Base-by-base conservation (phyloP, 2,888 invertebrate species). In the Smittia aterrima region DNA sequence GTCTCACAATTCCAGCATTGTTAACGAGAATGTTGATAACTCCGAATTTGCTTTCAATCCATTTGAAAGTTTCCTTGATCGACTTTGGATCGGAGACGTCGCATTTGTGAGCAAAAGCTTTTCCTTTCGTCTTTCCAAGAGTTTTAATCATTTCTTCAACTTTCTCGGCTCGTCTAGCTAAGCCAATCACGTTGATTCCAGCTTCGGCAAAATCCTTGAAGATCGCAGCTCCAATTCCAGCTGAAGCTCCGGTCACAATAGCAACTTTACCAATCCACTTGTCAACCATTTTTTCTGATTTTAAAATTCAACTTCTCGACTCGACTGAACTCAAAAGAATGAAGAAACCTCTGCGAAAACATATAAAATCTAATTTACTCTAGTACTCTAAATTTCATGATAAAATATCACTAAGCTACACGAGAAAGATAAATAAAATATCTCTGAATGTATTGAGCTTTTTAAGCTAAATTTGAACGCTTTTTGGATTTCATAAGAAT, bases 161-260 rank as follows among this genome's bases (percentile, higher is more conserved):
- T 24, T 77, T 78, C 4, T 84, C 82, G 0, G 83, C 77, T 53
- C 85, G 82, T 71, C 86, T 80, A 0, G 86, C 85, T 75, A 86
- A 80, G 1, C 85, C 87, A 7, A 86, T 81, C 0, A 88, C 87
- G 40, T 82, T 82, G 78, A 88, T 78, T 7, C 86, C 87, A 20
- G 82, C 79, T 64, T 80, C 79, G 1, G 84, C 82, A 1, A 87
- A 79, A 54, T 81, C 80, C 67, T 80, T 79, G 2, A 81, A 81
- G 32, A 84, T 82, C 0, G 83, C 82, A 66, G 83, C 84, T 18
- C 86, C 88, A 71, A 88, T 88, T 11, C 88, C 88, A 0, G 85
- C 79, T 77, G 79, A 88, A 9, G 87, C 88, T 1, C 89, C 89
- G 0, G 88, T 89, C 67, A 89, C 87, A 16, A 89, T 84, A 0